Base-by-base conservation (phyloP, 1,140 invertebrate species). In the Acyrthosiphon pisum region DNA sequence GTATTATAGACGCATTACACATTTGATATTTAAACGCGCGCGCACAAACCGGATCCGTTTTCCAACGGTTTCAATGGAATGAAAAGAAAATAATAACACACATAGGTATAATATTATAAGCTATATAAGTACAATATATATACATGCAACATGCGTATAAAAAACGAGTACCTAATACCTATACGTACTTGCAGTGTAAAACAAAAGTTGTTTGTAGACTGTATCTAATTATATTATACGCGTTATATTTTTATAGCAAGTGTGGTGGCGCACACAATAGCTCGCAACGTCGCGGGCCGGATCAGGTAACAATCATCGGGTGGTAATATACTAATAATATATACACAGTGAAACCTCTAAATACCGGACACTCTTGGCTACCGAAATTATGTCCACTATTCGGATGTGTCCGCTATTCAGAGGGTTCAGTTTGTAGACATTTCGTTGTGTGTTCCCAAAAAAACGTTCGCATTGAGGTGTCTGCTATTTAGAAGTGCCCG, bases 31-130 rank as follows among this genome's bases (percentile, higher is more conserved):
- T 68, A 14, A 30, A 86, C 41, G 23, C 86, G 86, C 37, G 37
- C 6, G 35, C 9, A 41, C 37, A 26, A 41, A 90, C 37, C 53
- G 88, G 53, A 90, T 41, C 7, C 37, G 53, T 90, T 90, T 90
- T 60, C 35, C 88, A 44, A 60, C 53, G 88, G 88, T 60, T 90
- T 90, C 88, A 60, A 90, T 90, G 88, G 50, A 90, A 18, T 20
- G 88, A 60, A 41, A 7, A 50, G 20, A 87, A 68, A 68, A 68
- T 68, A n/a, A 68, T 68, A 18, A n/a, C 20, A 23, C 6, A 6
- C 22, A 53, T 22, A 53, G 20, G 11, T 48, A 46, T 46, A 41
- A 4, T 46, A 14, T 46, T 9, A 46, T 46, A 46, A 7, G 6
- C 7, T 46, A 46, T 46, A 46, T 46, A 14, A 18, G 3, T 48